phyloP scores from a whole-genome alignment of 2,888 invertebrate species.

The Macropis europaea region DNA sequence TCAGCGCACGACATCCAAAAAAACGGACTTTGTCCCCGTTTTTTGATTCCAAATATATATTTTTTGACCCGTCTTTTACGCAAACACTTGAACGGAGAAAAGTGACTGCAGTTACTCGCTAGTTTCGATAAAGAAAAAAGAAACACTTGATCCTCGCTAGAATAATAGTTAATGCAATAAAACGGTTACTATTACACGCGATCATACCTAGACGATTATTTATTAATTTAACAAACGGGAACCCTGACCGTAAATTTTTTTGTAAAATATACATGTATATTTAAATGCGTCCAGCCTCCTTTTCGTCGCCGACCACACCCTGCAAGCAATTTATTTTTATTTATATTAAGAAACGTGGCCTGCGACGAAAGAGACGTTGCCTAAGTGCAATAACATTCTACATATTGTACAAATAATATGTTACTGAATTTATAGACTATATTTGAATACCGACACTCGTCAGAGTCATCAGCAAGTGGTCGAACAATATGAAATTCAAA shows the following conservation, averaged over 20 bases:
- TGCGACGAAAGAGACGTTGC: conserved; percentile 3
- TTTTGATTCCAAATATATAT: conserved; percentile 36
- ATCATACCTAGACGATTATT: conserved; percentile 12
- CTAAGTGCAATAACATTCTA: conserved; percentile 35
- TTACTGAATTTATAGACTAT: not conserved
- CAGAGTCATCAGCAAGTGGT: too few species aligned
- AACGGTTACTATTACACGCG: conserved; percentile 6
- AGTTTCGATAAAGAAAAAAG: conserved; percentile 6
- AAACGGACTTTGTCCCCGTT: not conserved
- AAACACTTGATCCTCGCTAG: conserved; percentile 42
- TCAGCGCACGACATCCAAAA: not conserved
- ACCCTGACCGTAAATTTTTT: conserved; percentile 8
- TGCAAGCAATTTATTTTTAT: conserved; percentile 28
- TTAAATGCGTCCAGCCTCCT: not conserved
- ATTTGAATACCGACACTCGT: too few species aligned
- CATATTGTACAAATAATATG: conserved; percentile 13
- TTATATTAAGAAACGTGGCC: not conserved
- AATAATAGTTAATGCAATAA: conserved; percentile 1
- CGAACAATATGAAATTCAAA: too few species aligned
- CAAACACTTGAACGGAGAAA: not conserved
- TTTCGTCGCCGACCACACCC: not conserved
- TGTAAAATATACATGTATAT: not conserved
- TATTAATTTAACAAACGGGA: conserved; percentile 11
- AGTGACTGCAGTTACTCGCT: conserved; percentile 8
- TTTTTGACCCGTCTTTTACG: conserved; percentile 27